Evolutionary conservation across 2,888 invertebrate species (phyloP), one percentile per base, ranked within the genome.

Genomic region (Pollenia angustigena): DNA sequence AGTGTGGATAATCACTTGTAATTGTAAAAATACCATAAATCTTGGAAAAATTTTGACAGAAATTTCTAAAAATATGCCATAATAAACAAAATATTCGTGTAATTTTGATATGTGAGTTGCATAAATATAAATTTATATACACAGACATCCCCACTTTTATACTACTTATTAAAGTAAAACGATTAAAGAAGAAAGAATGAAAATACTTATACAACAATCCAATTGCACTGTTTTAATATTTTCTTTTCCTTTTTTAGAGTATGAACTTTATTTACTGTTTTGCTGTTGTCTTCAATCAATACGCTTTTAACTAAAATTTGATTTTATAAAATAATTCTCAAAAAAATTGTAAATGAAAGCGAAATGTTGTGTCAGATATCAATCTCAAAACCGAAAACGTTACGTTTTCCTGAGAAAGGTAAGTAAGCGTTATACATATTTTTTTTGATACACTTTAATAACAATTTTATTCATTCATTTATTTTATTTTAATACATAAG

Each of bases 51-150:
- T n/a, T 75, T 82, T 86, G 66, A 83, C 78, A 78, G 46, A 62
- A 71, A 78, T 76, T 78, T 71, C 48, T 48, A 86, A 81, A 75
- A 76, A 69, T 86, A 86, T 80, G 82, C 85, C 85, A 82, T 86
- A 86, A 82, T 79, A 85, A 78, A 81, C 42, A 75, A 75, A 69
- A 80, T 74, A 82, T 80, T 86, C 83, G 68, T 86, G 86, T 86
- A 86, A 83, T 86, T 82, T 83, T 86, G 71, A 80, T 83, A 86
- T 86, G 80, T 83, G 71, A 86, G 83, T 62, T 86, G 80, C 83
- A 86, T 80, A 83, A 86, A 86, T 79, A 81, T 81, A 75, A 72
- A 86, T 76, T 83, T 83, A 83, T 83, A 83, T 86, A 86, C 71
- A 85, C 75, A 80, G 50, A 74, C 66, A 54, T 60, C 78, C 54